Conservation (phyloP, 1,140 invertebrate genomes). For the Scaptomyza hsui region DNA sequence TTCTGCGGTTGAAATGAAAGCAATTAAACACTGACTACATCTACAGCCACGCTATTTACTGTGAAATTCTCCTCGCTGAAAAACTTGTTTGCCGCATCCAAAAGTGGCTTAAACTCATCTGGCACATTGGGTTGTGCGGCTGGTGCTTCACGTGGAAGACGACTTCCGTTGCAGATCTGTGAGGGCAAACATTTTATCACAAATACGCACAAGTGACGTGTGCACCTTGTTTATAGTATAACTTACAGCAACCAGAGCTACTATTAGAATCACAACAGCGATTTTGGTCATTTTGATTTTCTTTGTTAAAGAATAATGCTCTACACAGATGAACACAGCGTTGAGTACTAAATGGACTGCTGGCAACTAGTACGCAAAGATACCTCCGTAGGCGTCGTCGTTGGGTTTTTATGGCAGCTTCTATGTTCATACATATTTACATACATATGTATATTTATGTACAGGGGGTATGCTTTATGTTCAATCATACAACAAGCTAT, state of each 20-base stretch:
- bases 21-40: neutral
- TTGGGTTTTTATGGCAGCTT: neutral
- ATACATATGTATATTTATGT: too few species aligned
- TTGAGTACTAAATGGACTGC: conserved; percentile 42
- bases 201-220: neutral
- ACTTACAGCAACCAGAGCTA: conserved; percentile 63
- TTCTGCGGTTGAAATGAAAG: neutral
- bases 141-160: conserved; percentile 38
- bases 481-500: too few species aligned
- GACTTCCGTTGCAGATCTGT: conserved; percentile 46
- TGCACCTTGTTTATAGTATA: neutral
- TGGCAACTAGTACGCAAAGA: conserved; percentile 15
- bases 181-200: neutral
- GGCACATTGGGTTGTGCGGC: fast-evolving
- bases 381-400: conserved; percentile 16
- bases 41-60: neutral
- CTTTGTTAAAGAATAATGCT: neutral
- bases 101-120: neutral
- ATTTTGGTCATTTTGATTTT: conserved; percentile 58
- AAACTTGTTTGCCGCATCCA: neutral
- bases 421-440: too few species aligned
- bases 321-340: conserved; percentile 14
- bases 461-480: too few species aligned
- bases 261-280: conserved; percentile 57
- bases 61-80: neutral